Percentiles rank a stretch among this genome's conserved stretches.
Evolutionary conservation across 2,797 vertebrate genomes (phyloP).

Genomic region (Helostoma temminkii): DNA sequence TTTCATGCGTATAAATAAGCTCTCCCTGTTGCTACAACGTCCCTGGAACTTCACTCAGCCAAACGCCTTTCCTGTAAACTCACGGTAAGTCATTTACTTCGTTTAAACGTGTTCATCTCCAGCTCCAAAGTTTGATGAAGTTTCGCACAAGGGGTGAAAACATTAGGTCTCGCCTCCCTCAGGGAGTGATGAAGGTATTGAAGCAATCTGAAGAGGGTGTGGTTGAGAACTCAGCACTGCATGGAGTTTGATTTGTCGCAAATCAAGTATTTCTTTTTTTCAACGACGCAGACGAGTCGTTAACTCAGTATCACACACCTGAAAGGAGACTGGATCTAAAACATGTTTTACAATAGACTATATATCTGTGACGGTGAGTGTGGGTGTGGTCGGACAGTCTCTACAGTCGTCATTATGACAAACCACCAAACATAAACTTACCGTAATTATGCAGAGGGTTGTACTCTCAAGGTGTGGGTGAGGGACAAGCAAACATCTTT

Average conservation of each 20-base stretch:
- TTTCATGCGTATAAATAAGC: constrained; percentile 69
- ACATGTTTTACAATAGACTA: neutral
- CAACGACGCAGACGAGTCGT: too few species aligned
- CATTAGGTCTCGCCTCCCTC: neutral
- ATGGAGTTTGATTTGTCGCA: neutral
- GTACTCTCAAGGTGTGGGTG: neutral
- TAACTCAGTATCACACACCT: neutral
- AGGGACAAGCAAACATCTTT: neutral
- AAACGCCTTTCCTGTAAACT: neutral
- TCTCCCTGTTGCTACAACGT: neutral
- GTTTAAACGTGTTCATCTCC: neutral
- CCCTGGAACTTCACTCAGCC: constrained; percentile 52
- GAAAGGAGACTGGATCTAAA: neutral
- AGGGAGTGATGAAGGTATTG: neutral
- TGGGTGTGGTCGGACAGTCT: constrained; percentile 62
- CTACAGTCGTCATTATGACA: constrained; percentile 40
- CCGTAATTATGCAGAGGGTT: constrained; percentile 30
- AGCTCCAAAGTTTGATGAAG: neutral
- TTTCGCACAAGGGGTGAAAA: neutral
- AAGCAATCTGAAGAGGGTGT: constrained; percentile 57
- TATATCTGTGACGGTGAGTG: neutral
- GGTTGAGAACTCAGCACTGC: constrained; percentile 21
- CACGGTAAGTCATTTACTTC: constrained; percentile 61
- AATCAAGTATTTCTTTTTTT: neutral
- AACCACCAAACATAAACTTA: constrained; percentile 19